Evolutionary conservation across 2,797 vertebrate species (phyloP), one percentile per base, ranked within the genome.

Genomic region (Lacerta viridis): DNA sequence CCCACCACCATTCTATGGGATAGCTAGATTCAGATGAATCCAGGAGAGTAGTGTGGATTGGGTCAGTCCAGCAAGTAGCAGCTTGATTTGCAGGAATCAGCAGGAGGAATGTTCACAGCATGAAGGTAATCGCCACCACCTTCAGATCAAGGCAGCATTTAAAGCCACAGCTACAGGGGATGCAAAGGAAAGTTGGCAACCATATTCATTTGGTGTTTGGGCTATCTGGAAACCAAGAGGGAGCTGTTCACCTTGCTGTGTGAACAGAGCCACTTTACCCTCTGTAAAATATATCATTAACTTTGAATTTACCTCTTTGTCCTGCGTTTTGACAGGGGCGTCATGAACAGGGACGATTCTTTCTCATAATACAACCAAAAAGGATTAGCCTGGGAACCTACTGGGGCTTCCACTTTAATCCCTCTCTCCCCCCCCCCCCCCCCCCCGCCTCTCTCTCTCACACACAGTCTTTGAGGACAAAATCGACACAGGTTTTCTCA

Each of bases 251-350:
- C 76, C 75, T 59, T 46, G 7, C 5, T 74, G 43, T 13, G 1
- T 36, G 0, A 50, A 59, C 0, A 0, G 43, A 20, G 85, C 18
- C 81, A 1, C 39, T 2, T 0, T 0, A 0, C 43, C 50, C 15
- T 27, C 2, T 64, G 11, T 41, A 25, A 82, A 0, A 1, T 61
- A 50, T 75, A 0, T 23, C 2, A 8, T 83, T 83, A 78, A 59
- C 41, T 78, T 36, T 90, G 80, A 46, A 27, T 9, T 7, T 84
- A 59, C 20, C 1, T 5, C 8, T 55, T 90, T 76, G 6, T 87
- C n/a, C 87, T 84, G 39, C 83, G 78, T 46, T 90, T 93, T 94
- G 82, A 39, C 90, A 43, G 27, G 33, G 74, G 7, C 59, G 29
- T 64, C 77, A 29, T 1, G 2, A 72, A 2, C 76, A 84, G 87